A percentile compares a stretch with the other conserved stretches of the same genome.
Evolutionary conservation across 1,140 invertebrate species (phyloP).

Genomic region (Phymastichus coffea): DNA sequence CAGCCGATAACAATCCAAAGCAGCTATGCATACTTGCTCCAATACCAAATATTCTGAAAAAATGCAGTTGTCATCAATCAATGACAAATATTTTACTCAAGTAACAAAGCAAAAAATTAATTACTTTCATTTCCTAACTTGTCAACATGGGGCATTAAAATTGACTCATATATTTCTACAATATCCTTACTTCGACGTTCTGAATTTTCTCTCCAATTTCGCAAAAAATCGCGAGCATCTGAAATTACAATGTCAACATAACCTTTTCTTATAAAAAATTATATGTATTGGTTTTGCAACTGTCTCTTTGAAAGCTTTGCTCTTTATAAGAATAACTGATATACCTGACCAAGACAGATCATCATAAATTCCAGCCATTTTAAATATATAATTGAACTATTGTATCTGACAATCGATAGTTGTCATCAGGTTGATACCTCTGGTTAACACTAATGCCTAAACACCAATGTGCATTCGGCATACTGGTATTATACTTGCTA

Average conservation of each 20-base stretch:
- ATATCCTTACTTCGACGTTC: conserved; percentile 86
- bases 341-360: conserved; percentile 57
- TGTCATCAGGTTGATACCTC: too few species aligned
- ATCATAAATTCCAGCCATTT: conserved; percentile 56
- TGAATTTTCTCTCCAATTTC: conserved; percentile 91
- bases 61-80: background rate
- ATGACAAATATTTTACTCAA: background rate
- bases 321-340: conserved; percentile 6
- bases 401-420: too few species aligned
- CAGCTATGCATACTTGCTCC: conserved; percentile 92
- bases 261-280: too few species aligned
- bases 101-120: conserved; percentile 11
- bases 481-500: too few species aligned
- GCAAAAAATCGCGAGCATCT: conserved; percentile 82
- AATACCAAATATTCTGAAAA: conserved; percentile 78
- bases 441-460: too few species aligned
- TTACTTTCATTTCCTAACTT: conserved; percentile 92
- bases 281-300: background rate
- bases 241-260: conserved; percentile 30
- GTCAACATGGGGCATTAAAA: conserved; percentile 70
- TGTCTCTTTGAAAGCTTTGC: conserved; percentile 15
- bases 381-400: conserved; percentile 3
- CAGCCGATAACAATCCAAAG: conserved; percentile 81
- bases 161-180: conserved; percentile 80
- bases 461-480: too few species aligned